Evolutionary conservation across 2,797 vertebrate genomes (phyloP), one percentile per base, ranked within the genome.

Genomic region (Chloroceryle amazona): DNA sequence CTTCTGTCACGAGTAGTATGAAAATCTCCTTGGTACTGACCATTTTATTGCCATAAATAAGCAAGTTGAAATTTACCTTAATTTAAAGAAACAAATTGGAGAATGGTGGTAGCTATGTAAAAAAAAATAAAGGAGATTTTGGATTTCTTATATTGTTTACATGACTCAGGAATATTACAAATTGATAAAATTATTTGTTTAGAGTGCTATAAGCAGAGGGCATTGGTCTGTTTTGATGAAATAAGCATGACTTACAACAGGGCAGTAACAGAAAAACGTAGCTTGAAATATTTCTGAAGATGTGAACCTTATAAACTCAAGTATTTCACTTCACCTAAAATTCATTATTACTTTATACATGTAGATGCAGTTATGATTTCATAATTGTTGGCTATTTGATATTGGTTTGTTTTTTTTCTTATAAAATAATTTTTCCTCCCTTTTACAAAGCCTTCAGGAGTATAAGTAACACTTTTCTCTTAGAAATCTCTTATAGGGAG

Each of bases 251-350:
- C 28, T 90, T 89, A 18, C 60, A 86, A 84, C 4, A 58, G 79
- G 13, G 1, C 31, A 62, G 68, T 66, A 70, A 75, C 3, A 92
- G 39, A 74, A 90, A 86, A 83, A 81, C 41, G 13, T 44, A 51
- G 18, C 28, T 29, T 85, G 68, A 95, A 90, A 93, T 58, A 75
- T 11, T 62, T 92, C 46, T 86, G 74, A 94, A 86, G 67, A 80
- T 57, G 33, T n/a, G 90, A 94, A 71, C 33, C 41, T 89, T 39
- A 84, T 75, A 95, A 57, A 51, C 62, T 62, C 81, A 92, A 87
- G 17, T 51, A 37, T 25, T 76, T 52, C 15, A 35, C 28, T 76
- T 89, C 47, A 85, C 21, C 3, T 37, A 67, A 93, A 81, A 52
- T 39, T 87, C 19, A 37, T 80, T 86, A 51, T 18, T 60, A 44